A percentile compares a stretch with the other conserved stretches of the same genome.
Conservation (phyloP, 1,140 invertebrate species). For the Drosophila orena region DNA sequence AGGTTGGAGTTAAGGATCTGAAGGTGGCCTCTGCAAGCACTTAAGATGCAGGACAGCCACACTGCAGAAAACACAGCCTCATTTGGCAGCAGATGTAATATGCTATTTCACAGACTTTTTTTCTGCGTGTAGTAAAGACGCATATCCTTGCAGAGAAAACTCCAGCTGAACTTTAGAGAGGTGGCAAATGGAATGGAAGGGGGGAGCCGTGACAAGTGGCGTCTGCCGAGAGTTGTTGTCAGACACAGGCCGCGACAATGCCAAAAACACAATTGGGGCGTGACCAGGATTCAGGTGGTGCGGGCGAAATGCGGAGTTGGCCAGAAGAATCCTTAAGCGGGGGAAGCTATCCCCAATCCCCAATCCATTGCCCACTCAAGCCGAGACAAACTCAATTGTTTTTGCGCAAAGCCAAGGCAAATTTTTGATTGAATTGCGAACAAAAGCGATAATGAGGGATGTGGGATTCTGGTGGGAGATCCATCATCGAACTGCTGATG, state of each 20-base stretch:
- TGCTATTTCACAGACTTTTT: background rate
- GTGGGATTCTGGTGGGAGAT: conserved; percentile 2
- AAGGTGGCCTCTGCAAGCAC: conserved; percentile 46
- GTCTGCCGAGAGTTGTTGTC: conserved; percentile 68
- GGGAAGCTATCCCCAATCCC: conserved; percentile 21
- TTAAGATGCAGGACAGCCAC: conserved; percentile 38
- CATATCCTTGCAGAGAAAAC: conserved; percentile 2
- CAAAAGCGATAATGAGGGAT: conserved; percentile 44
- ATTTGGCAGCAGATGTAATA: too few species aligned
- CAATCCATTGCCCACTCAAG: conserved; percentile 22
- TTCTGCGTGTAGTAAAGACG: background rate
- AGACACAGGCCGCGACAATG: conserved; percentile 75
- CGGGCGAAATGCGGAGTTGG: conserved; percentile 1
- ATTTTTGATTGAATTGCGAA: conserved; percentile 76
- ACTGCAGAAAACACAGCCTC: background rate
- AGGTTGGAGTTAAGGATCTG: conserved; percentile 6
- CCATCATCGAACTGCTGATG: conserved; percentile 49
- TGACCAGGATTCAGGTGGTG: conserved; percentile 51
- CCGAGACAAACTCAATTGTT: conserved; percentile 67
- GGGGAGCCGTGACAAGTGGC: conserved; percentile 46
- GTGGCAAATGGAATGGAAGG: background rate
- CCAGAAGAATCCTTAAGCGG: conserved; percentile 51
- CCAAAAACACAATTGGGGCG: conserved; percentile 82
- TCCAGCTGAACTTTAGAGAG: background rate
- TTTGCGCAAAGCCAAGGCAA: conserved; percentile 68